phyloP scores from a whole-genome alignment of 1,140 invertebrate genomes.

The Tetragonula clypearis region DNA sequence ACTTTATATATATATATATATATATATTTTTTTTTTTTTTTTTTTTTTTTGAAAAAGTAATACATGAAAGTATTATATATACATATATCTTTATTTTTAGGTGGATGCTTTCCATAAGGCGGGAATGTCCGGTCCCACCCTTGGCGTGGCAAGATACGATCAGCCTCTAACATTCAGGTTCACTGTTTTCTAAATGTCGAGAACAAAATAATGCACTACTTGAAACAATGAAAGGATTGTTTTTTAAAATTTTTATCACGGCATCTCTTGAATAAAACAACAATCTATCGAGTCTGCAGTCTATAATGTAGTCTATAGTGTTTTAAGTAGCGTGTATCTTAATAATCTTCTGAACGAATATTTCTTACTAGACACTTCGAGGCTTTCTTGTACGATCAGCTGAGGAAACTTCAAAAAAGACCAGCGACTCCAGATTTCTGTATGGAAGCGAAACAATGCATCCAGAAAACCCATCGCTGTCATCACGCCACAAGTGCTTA shows the following conservation, averaged over 20 bases:
- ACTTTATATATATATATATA: not conserved
- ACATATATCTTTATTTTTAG: conserved; percentile 51
- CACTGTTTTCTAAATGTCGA: conserved; percentile 11
- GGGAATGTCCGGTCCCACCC: conserved; percentile 76
- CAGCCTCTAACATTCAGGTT: conserved; percentile 79
- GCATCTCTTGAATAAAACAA: not conserved
- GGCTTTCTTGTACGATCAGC: conserved; percentile 94
- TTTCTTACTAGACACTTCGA: conserved; percentile 89
- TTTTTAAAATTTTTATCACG: fast-evolving
- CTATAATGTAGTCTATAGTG: not conserved
- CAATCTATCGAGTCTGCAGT: not conserved
- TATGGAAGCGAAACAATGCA: conserved; percentile 86
- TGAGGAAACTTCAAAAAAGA: conserved; percentile 88
- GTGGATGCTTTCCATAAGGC: conserved; percentile 80
- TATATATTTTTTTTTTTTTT: no score
- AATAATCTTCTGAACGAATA: conserved; percentile 1
- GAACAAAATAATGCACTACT: not conserved
- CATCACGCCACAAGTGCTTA: conserved; percentile 95
- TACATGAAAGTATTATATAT: not conserved
- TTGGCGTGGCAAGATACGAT: conserved; percentile 79
- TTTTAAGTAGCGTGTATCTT: not conserved
- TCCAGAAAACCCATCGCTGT: conserved; percentile 92
- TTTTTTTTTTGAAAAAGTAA: not conserved
- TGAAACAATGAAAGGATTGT: not conserved
- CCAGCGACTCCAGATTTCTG: conserved; percentile 83